Base-by-base conservation (phyloP, 2,113 vertebrate species). In the Motacilla alba region DNA sequence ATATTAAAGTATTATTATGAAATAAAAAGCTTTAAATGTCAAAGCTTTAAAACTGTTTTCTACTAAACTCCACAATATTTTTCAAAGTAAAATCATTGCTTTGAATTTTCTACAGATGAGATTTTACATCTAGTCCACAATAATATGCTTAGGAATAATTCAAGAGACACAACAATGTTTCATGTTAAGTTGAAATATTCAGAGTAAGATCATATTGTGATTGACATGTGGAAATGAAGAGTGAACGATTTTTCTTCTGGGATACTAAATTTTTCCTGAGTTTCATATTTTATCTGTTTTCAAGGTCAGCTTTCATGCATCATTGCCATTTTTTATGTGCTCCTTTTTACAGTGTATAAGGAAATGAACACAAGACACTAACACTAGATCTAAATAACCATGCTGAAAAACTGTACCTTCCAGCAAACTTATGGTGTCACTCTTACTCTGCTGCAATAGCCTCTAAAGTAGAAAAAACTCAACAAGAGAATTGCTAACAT, bases 341-440 rank as follows among this genome's bases (percentile, higher is more conserved):
- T 94, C 60, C 37, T 86, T 89, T 90, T 75, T 49, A 53, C 52
- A 64, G 26, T 6, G 12, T 16, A 52, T 7, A 62, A 75, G 69
- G 44, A 93, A 92, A 83, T 33, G 49, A 93, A 60, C 44, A 46
- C 26, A 62, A 89, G 86, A 84, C 68, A 64, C 55, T 62, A 90
- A 91, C 44, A 85, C 26, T 39, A 66, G 58, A 56, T 75, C 80
- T 95, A 84, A 94, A 79, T 58, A 95, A 68, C 66, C 59, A 50
- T 8, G 37, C 56, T 81, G 43, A 58, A 90, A 96, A 96, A 90
- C 60, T 66, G 47, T 90, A 92, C 73, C 90, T 94, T 91, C 77
- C 90, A 96, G 90, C 88, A 89, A 96, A 74, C 90, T 90, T 96
- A 82, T 0, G 73, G 80, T 95, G 80, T 93, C 94, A 95, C 80